Percentiles rank a stretch among this genome's conserved stretches.
These are phyloP conservation scores for Charina bottae DNA, from an alignment of 2,113 vertebrate genomes.

Conservation along the genomic window DNA sequence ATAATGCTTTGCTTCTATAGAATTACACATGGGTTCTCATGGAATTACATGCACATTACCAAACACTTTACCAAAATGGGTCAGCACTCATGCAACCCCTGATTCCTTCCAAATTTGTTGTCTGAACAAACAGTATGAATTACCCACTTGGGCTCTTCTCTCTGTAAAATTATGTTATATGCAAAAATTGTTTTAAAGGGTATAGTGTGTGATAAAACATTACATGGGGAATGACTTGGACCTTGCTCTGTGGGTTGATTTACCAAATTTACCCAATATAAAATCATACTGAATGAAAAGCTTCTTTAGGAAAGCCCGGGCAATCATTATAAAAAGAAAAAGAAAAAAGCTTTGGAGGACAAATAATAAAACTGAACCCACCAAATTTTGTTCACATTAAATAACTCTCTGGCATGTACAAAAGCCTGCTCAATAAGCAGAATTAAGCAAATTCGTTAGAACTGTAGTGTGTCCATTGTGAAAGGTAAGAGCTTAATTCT, in stretches of 20 bases:
- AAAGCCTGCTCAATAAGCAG: constrained; percentile 53
- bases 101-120: neutral
- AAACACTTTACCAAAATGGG: constrained; percentile 6
- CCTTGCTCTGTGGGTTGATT: neutral
- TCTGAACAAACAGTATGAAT: neutral
- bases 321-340: constrained; percentile 21
- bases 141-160: neutral
- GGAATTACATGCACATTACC: neutral
- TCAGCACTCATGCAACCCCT: neutral
- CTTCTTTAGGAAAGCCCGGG: constrained; percentile 41
- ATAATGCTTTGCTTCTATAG: neutral
- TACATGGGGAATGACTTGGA: neutral
- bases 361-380: constrained; percentile 14
- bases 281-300: constrained; percentile 20
- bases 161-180: neutral
- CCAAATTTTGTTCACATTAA: constrained; percentile 31
- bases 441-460: constrained; percentile 21
- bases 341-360: constrained; percentile 50
- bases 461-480: constrained; percentile 1
- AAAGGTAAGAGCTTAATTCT: constrained; percentile 37
- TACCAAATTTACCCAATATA: neutral
- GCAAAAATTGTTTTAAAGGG: constrained; percentile 5
- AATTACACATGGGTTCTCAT: neutral
- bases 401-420: neutral
- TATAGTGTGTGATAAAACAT: neutral